Evolutionary conservation across 2,888 invertebrate species (phyloP).

Genomic region (Cryptophagus acutangulus): DNA sequence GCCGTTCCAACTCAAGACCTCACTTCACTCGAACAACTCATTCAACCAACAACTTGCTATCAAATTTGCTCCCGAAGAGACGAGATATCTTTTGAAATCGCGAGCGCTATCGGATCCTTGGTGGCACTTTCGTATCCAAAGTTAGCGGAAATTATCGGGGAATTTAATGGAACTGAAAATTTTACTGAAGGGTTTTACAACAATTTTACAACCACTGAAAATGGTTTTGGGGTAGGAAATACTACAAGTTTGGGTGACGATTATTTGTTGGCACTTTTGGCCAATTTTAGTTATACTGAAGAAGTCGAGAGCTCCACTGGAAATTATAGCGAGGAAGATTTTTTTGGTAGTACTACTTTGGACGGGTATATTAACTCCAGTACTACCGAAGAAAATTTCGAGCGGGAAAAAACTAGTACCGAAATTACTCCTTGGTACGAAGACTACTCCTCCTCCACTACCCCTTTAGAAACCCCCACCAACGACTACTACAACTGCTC

Average conservation of each 20-base stretch:
- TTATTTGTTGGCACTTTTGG: no score
- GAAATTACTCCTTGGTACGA: no score
- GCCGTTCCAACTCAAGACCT: background rate
- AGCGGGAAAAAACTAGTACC: no score
- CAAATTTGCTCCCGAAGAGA: background rate
- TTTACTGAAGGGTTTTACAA: background rate
- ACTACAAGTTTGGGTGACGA: no score
- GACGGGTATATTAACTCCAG: no score
- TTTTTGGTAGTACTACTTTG: no score
- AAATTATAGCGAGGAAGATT: no score
- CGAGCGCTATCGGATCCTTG: conserved; percentile 12
- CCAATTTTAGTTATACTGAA: no score
- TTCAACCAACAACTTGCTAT: background rate
- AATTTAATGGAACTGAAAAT: background rate
- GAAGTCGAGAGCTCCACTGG: no score
- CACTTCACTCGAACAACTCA: background rate
- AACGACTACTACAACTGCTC: background rate
- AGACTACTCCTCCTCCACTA: no score
- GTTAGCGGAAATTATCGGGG: conserved; percentile 7
- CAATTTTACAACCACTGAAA: background rate
- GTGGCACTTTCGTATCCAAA: conserved; percentile 18
- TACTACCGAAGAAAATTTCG: no score
- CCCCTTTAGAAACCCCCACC: background rate
- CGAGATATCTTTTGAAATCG: background rate
- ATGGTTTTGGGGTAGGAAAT: no score